phyloP scores from a whole-genome alignment of 1,140 invertebrate species.

The Goniozus legneri region DNA sequence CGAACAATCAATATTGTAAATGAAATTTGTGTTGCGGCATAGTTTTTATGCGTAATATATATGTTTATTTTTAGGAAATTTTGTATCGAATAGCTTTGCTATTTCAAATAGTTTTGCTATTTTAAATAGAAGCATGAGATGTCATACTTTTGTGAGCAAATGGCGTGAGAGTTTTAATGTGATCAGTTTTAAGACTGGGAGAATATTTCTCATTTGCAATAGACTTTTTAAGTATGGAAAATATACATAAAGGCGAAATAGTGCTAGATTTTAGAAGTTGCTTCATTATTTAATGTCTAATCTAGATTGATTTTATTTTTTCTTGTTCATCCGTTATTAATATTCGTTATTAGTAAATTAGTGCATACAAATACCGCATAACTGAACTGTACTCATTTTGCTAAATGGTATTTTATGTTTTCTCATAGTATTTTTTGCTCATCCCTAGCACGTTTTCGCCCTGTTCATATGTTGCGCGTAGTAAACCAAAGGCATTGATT shows the following conservation, averaged over 20 bases:
- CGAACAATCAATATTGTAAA: no score
- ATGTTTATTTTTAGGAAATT: background rate
- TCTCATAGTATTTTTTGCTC: constrained; percentile 15
- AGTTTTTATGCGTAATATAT: background rate
- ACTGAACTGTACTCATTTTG: no score
- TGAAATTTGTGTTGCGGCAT: background rate
- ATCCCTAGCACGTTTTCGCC: constrained; percentile 24
- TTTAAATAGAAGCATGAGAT: no score
- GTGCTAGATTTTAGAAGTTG: constrained; percentile 26
- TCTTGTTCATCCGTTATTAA: no score
- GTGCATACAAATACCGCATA: no score
- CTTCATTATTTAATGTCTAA: no score
- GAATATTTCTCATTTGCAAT: constrained; percentile 22
- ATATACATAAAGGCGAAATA: constrained; percentile 16
- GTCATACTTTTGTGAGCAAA: constrained; percentile 3
- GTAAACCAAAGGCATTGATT: constrained; percentile 16
- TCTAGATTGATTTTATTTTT: no score
- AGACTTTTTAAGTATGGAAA: constrained; percentile 17
- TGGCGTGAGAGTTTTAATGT: constrained; percentile 15
- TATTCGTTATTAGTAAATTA: no score
- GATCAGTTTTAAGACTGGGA: constrained; percentile 26
- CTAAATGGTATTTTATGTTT: background rate
- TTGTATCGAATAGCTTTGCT: constrained; percentile 8
- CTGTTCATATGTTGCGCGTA: constrained; percentile 11
- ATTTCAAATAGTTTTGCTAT: constrained; percentile 2